A percentile compares a stretch with the other conserved stretches of the same genome.
These are phyloP conservation scores for Leptura quadrifasciata DNA, from an alignment of 2,888 invertebrate genomes.

Conservation along the genomic window DNA sequence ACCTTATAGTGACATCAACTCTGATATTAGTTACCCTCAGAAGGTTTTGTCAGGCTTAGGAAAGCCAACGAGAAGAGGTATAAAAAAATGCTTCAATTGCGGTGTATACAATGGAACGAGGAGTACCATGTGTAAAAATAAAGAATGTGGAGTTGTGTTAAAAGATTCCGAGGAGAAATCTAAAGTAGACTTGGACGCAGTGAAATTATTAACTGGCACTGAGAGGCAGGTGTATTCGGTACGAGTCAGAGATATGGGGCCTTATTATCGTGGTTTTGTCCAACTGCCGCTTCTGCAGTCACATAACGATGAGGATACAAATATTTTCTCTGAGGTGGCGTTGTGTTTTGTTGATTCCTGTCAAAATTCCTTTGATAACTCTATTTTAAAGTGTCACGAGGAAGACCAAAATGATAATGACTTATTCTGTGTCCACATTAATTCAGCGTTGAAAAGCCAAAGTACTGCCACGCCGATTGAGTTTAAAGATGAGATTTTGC, in stretches of 20 bases:
- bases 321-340: constrained; percentile 67
- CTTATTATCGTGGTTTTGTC: constrained; percentile 85
- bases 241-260: constrained; percentile 80
- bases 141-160: constrained; percentile 81
- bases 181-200: constrained; percentile 79
- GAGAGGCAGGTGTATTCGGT: constrained; percentile 82
- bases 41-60: constrained; percentile 66
- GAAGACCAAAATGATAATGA: constrained; percentile 56
- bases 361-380: constrained; percentile 76
- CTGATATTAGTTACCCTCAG: constrained; percentile 34
- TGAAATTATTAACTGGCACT: constrained; percentile 79
- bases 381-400: constrained; percentile 77
- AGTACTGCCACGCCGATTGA: constrained; percentile 78
- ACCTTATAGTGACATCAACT: constrained; percentile 3
- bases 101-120: constrained; percentile 85
- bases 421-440: constrained; percentile 77
- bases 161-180: constrained; percentile 77
- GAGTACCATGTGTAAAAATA: constrained; percentile 84
- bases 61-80: constrained; percentile 80
- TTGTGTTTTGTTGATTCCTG: constrained; percentile 78
- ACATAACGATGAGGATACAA: constrained; percentile 62
- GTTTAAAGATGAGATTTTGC: constrained; percentile 78
- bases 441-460: constrained; percentile 79
- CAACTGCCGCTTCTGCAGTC: constrained; percentile 74
- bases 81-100: constrained; percentile 85